A percentile compares a stretch with the other conserved stretches of the same genome.
Conservation (phyloP, 37 sponge, comb jelly and placozoan species). For the Aplysina aerophoba region DNA sequence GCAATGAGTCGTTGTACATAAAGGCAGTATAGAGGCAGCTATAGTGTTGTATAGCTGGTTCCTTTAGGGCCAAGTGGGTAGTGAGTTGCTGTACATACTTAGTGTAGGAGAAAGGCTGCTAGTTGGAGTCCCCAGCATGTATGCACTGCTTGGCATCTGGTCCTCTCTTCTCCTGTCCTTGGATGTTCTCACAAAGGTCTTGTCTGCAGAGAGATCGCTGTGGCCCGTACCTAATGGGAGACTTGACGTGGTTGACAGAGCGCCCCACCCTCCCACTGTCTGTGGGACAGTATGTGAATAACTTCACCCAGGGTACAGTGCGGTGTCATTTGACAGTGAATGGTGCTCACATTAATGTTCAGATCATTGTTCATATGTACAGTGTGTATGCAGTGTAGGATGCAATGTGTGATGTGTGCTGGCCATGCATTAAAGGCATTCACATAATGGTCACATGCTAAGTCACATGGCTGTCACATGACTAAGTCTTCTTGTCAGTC, state of each 20-base stretch:
- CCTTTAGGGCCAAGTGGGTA: too few relatives aligned
- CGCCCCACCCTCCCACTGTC: conserved; percentile 59
- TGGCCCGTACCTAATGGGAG: conserved; percentile 55
- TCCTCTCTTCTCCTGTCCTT: conserved; percentile 38
- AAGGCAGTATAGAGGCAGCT: too few relatives aligned
- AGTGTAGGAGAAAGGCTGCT: too few relatives aligned
- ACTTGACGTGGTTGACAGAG: conserved; percentile 74
- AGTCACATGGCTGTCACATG: background rate
- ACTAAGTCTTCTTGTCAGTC: too few relatives aligned
- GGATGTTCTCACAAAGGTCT: conserved; percentile 44
- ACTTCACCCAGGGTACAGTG: conserved; percentile 49
- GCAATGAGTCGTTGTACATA: too few relatives aligned
- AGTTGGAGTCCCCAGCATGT: too few relatives aligned
- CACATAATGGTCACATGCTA: background rate
- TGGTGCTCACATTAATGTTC: too few relatives aligned
- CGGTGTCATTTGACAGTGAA: too few relatives aligned
- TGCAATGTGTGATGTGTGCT: too few relatives aligned
- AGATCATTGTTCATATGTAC: background rate
- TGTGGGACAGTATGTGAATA: conserved; percentile 83
- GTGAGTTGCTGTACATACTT: too few relatives aligned
- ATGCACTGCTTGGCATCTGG: conserved; percentile 75
- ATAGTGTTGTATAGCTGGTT: too few relatives aligned
- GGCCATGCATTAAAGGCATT: background rate
- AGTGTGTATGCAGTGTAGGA: background rate
- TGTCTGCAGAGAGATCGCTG: conserved; percentile 73